Evolutionary conservation across 2,888 invertebrate genomes (phyloP), one percentile per base, ranked within the genome.

Genomic region (Cephus pulcher): DNA sequence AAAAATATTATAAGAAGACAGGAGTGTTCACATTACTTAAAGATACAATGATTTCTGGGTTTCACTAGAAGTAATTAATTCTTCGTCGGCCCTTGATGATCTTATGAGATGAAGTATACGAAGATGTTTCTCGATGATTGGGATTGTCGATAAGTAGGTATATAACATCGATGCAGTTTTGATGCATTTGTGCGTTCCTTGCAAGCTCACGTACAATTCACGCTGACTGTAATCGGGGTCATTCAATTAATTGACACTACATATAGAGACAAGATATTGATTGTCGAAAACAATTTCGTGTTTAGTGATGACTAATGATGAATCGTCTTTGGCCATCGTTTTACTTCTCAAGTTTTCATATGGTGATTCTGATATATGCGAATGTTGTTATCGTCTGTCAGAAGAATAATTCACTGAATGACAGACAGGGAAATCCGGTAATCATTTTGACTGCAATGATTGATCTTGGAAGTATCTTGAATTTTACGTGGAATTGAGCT

Each of bases 1-100:
- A 23, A 32, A 12, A 0, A 70, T 32, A 12, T 37, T 11, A 37
- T 12, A 37, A 37, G 12, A 37, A 37, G 4, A 11, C 34, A 34
- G 1, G 1, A 34, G 34, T 12, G 37, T 12, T 37, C 1, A 2
- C 15, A 2, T 40, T 40, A 40, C 4, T 40, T 40, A 40, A 40
- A 40, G 40, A 40, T 15, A 40, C 40, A 40, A 40, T 40, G 40
- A 40, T 40, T 40, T 40, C 15, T 15, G 40, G 37, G 0, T 40
- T 15, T 40, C 40, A 15, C 12, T 32, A 71, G n/a, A 12, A n/a
- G 1, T 71, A 23, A 33, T n/a, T n/a, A 33, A 33, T 71, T 71
- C n/a, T 71, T 71, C 40, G 15, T 71, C 71, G 33, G n/a, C 80
- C 81, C 81, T 84, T 79, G 83, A 83, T 81, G 81, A 80, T 75